Evolutionary conservation across 2,888 invertebrate genomes (phyloP).

Genomic region (Thereva unica): DNA sequence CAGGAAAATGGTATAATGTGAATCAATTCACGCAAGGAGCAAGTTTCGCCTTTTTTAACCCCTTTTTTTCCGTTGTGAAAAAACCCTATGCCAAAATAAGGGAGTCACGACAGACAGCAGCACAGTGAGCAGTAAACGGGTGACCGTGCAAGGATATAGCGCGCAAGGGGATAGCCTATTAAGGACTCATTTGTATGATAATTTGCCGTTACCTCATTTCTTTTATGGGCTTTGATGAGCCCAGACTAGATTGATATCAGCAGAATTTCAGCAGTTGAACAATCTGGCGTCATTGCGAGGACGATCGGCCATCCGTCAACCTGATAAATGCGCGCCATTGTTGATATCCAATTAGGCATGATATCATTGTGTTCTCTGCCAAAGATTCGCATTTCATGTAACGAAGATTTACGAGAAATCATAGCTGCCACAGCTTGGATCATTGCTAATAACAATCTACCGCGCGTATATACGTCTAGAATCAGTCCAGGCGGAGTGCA

Average conservation of each 20-base stretch:
- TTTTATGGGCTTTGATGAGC: constrained; percentile 6
- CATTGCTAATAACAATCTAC: constrained; percentile 21
- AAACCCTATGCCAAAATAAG: too few species aligned
- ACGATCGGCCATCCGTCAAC: constrained; percentile 15
- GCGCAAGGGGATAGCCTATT: constrained; percentile 14
- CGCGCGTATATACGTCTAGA: not conserved
- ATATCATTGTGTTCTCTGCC: not conserved
- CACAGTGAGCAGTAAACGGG: not conserved
- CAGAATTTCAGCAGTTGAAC: constrained; percentile 2
- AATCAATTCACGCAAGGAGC: constrained; percentile 33
- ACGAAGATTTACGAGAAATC: constrained; percentile 30
- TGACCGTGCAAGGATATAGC: constrained; percentile 2
- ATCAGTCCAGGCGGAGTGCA: constrained; percentile 13
- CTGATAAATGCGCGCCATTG: constrained; percentile 8
- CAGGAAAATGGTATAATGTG: constrained; percentile 18
- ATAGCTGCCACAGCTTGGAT: constrained; percentile 19
- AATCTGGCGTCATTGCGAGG: constrained; percentile 17
- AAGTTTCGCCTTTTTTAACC: constrained; percentile 13
- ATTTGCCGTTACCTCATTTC: constrained; percentile 21
- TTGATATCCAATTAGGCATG: not conserved
- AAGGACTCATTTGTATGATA: constrained; percentile 31
- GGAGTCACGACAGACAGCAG: not conserved
- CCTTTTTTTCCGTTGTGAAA: not conserved
- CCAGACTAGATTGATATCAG: not conserved
- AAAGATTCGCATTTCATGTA: constrained; percentile 15